Conservation (phyloP, 2,113 vertebrate species). For the Accipiter virgatus region DNA sequence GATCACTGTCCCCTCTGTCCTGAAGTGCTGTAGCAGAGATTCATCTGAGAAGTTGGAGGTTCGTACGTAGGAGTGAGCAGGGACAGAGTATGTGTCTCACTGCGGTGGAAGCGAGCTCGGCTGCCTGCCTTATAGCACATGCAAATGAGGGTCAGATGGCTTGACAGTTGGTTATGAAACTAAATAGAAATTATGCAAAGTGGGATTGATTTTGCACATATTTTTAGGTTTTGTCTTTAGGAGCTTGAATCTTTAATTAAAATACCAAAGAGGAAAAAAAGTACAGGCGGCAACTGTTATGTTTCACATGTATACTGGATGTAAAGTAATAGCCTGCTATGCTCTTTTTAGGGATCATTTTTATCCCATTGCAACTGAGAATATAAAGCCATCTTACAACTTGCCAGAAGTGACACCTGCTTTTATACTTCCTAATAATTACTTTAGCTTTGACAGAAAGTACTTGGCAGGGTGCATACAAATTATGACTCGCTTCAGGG, state of each 20-base stretch:
- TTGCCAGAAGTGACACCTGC: conserved; percentile 69
- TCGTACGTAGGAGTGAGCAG: background rate
- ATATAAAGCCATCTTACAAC: conserved; percentile 52
- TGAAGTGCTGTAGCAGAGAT: background rate
- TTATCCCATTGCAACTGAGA: conserved; percentile 51
- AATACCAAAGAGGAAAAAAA: conserved; percentile 4
- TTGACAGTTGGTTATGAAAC: conserved; percentile 45
- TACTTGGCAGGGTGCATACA: conserved; percentile 51
- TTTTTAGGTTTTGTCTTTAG: conserved; percentile 61
- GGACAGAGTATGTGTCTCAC: background rate
- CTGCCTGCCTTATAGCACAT: conserved; percentile 3
- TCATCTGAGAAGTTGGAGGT: background rate
- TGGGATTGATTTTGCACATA: conserved; percentile 33
- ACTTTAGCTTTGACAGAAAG: conserved; percentile 64
- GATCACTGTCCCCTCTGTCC: background rate
- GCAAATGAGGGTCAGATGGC: conserved; percentile 50
- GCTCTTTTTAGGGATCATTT: conserved; percentile 69
- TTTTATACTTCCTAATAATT: conserved; percentile 74
- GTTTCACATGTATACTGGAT: conserved; percentile 24
- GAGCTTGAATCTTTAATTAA: conserved; percentile 62
- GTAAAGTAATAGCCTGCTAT: conserved; percentile 40
- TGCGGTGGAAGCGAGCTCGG: background rate
- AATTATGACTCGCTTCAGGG: conserved; percentile 43
- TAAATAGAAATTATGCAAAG: conserved; percentile 55
- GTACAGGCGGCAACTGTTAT: conserved; percentile 1